Conservation (phyloP, 2,797 vertebrate genomes). For the Platalea minor region DNA sequence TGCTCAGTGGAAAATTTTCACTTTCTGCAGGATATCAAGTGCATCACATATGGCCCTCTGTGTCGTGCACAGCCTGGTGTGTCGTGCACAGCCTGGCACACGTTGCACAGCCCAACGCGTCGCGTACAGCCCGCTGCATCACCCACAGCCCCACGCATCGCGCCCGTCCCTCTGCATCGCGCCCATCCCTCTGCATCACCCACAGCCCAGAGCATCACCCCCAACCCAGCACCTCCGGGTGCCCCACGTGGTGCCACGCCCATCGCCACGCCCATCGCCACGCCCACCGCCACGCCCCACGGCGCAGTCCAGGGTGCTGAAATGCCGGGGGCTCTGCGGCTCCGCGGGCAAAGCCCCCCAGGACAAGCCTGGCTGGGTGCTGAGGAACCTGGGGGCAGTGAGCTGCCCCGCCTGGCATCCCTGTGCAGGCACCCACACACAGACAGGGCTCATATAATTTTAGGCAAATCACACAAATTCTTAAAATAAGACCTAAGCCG, state of each 20-base stretch:
- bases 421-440: background rate
- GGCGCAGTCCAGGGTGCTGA: background rate
- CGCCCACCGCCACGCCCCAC: background rate
- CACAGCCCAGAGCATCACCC: too few species aligned
- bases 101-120: background rate
- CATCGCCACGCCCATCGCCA: background rate
- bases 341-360: accelerated
- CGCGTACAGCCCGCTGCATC: background rate
- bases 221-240: too few species aligned
- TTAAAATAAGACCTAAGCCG: background rate
- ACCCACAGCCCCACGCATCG: too few species aligned
- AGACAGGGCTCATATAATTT: background rate
- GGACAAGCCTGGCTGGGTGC: accelerated
- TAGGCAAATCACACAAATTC: background rate
- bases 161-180: too few species aligned
- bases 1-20: too few species aligned
- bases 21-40: too few species aligned
- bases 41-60: too few species aligned
- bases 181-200: too few species aligned
- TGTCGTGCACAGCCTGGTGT: background rate
- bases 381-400: too few species aligned
- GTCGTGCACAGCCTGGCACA: background rate
- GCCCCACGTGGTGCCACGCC: too few species aligned
- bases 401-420: too few species aligned
- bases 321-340: background rate